These are phyloP conservation scores for Bombus affinis DNA, from an alignment of 1,140 invertebrate genomes.

Conservation along the genomic window DNA sequence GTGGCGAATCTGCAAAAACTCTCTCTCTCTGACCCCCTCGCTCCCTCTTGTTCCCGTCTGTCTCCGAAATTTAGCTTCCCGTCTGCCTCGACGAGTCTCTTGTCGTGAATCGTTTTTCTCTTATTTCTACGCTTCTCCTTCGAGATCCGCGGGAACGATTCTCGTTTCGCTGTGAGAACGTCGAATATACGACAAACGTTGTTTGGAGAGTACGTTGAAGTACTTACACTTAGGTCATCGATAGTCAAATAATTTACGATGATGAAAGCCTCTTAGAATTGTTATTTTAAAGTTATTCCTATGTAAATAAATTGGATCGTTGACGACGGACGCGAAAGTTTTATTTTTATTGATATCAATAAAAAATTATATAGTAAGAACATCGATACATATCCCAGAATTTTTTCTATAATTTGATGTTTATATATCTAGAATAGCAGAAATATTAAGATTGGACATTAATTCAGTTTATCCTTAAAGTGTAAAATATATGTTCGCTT, in stretches of 20 bases:
- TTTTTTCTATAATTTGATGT: neutral
- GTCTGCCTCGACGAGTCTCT: neutral
- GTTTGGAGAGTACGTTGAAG: too few relatives aligned
- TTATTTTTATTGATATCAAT: neutral
- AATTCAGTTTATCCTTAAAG: too few relatives aligned
- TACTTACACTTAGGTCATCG: neutral
- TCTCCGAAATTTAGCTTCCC: neutral
- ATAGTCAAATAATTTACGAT: neutral
- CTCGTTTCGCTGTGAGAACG: conserved; percentile 41
- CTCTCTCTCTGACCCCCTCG: conserved; percentile 9
- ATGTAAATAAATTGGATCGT: too few relatives aligned
- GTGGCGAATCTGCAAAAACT: conserved; percentile 78
- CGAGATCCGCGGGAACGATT: neutral
- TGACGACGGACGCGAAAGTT: too few relatives aligned
- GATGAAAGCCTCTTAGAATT: too few relatives aligned
- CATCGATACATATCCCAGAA: too few relatives aligned
- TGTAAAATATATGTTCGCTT: neutral
- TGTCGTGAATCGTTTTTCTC: neutral
- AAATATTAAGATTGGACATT: neutral
- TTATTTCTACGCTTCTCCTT: neutral
- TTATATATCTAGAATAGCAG: neutral
- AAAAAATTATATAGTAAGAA: too few relatives aligned
- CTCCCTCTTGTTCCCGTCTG: neutral
- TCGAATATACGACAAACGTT: neutral
- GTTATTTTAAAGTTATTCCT: too few relatives aligned